Evolutionary conservation across 2,797 vertebrate genomes (phyloP).

Genomic region (Nothura maculosa): DNA sequence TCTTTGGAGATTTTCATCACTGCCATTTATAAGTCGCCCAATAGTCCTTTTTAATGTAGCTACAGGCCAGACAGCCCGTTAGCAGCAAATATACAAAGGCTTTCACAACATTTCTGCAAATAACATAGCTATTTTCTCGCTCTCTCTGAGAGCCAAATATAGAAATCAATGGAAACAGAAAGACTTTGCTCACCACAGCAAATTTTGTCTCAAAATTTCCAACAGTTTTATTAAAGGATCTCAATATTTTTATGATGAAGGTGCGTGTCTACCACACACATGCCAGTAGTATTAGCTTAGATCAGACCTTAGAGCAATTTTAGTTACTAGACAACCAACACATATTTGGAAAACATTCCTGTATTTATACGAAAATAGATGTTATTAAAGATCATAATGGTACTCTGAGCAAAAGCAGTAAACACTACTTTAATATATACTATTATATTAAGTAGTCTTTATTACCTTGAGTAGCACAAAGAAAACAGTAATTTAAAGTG

Average conservation of each 20-base stretch:
- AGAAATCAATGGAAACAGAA: not conserved
- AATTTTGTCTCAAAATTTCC: not conserved
- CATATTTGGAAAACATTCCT: not conserved
- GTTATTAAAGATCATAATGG: constrained; percentile 10
- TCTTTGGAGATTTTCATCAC: not conserved
- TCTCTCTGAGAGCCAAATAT: not conserved
- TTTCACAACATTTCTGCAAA: not conserved
- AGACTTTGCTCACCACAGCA: not conserved
- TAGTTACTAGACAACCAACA: constrained; percentile 11
- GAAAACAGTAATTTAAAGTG: constrained; percentile 73
- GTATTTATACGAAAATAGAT: constrained; percentile 1
- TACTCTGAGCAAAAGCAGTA: constrained; percentile 12
- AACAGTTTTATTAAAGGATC: not conserved
- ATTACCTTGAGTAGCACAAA: not conserved
- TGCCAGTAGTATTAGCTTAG: not conserved
- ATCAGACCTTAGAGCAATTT: not conserved
- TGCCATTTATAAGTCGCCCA: not conserved
- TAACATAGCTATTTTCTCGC: not conserved
- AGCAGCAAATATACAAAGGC: not conserved
- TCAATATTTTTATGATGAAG: not conserved
- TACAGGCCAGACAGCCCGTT: not conserved
- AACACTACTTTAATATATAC: constrained; percentile 8
- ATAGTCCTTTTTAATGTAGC: not conserved
- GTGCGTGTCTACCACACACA: not conserved
- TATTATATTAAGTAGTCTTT: too few species aligned